Conservation (phyloP, 1,140 invertebrate genomes). For the Leptonema lineaticorne region DNA sequence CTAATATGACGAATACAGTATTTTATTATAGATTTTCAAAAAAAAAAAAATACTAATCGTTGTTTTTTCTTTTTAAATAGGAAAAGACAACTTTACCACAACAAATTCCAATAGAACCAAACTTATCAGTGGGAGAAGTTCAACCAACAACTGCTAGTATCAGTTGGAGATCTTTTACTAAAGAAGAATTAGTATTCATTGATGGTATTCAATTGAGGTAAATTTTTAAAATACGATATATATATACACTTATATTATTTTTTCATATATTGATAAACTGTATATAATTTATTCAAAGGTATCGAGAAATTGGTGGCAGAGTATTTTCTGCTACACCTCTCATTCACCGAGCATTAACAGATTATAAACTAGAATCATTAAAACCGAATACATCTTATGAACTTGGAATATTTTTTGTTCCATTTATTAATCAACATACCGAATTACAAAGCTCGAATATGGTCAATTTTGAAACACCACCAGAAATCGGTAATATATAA, state of each 20-base stretch:
- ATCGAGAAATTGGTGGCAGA: constrained; percentile 69
- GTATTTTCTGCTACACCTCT: constrained; percentile 74
- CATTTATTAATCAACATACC: constrained; percentile 71
- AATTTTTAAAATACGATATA: constrained; percentile 24
- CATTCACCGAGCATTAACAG: constrained; percentile 73
- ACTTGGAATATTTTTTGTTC: constrained; percentile 75
- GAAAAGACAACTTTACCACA: constrained; percentile 60
- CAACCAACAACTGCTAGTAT: constrained; percentile 77
- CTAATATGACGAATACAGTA: background rate
- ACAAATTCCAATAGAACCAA: constrained; percentile 68
- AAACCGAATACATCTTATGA: constrained; percentile 73
- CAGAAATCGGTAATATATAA: constrained; percentile 43
- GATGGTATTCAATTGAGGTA: constrained; percentile 61
- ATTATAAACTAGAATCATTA: constrained; percentile 71
- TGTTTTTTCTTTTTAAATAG: constrained; percentile 25
- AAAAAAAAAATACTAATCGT: too few species aligned
- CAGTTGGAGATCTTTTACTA: constrained; percentile 78
- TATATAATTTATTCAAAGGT: constrained; percentile 45
- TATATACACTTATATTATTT: constrained; percentile 4
- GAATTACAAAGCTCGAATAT: constrained; percentile 70
- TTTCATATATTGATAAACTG: background rate
- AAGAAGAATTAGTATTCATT: constrained; percentile 71
- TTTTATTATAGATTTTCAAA: background rate
- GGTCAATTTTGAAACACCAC: constrained; percentile 63
- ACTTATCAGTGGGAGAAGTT: constrained; percentile 69